A percentile compares a stretch with the other conserved stretches of the same genome.
These are phyloP conservation scores for Dolomedes plantarius DNA, from an alignment of 2,888 invertebrate species.

Conservation along the genomic window DNA sequence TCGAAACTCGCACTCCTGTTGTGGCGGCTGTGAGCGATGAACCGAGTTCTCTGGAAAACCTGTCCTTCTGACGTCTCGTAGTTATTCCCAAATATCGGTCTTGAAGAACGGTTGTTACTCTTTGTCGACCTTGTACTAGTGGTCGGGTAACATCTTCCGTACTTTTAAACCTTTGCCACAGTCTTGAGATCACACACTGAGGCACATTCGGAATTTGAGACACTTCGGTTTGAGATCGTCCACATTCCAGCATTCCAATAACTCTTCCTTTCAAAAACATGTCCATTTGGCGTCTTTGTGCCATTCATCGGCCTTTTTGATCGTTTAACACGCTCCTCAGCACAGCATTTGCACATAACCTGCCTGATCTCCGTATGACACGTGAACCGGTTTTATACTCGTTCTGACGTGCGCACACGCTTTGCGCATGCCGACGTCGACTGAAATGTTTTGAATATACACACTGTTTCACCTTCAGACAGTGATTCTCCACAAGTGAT, in stretches of 20 bases:
- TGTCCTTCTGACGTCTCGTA: neutral
- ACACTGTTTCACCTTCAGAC: neutral
- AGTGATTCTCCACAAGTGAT: neutral
- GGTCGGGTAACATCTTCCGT: constrained; percentile 4
- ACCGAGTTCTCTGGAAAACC: constrained; percentile 21
- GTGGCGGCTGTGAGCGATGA: constrained; percentile 1
- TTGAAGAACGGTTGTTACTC: neutral
- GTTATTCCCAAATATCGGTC: constrained; percentile 6
- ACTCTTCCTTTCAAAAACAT: constrained; percentile 19
- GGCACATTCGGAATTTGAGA: neutral
- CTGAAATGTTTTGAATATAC: neutral
- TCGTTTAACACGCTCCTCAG: neutral
- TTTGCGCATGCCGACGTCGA: neutral
- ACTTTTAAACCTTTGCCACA: neutral
- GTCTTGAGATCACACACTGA: constrained; percentile 17
- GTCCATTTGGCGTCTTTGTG: neutral
- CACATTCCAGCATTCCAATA: neutral
- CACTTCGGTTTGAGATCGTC: neutral
- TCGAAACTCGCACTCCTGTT: constrained; percentile 19
- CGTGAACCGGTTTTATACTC: neutral
- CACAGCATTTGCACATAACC: neutral
- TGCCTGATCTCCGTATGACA: neutral
- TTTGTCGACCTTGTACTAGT: neutral
- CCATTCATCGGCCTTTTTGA: neutral
- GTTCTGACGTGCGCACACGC: neutral